phyloP scores from a whole-genome alignment of 2,888 invertebrate species.

The Drosophila algonquin region DNA sequence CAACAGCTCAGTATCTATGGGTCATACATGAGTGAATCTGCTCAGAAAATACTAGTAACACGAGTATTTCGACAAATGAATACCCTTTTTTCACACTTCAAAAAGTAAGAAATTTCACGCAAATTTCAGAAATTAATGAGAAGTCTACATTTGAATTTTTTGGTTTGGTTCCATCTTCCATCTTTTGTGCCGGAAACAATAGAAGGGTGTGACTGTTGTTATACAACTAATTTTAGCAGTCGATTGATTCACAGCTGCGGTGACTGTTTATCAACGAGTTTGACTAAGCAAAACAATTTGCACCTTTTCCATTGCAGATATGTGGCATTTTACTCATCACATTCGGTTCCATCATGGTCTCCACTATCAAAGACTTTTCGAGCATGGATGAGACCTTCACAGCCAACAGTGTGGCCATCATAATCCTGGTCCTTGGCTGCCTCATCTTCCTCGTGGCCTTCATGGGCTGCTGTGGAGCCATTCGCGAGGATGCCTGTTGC shows the following conservation, averaged over 20 bases:
- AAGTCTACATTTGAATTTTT: no score
- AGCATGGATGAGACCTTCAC: constrained; percentile 84
- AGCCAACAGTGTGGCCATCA: constrained; percentile 87
- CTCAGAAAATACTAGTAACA: background rate
- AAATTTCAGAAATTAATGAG: no score
- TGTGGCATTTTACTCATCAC: constrained; percentile 89
- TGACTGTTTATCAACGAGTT: background rate
- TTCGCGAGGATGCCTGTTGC: constrained; percentile 93
- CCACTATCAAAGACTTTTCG: constrained; percentile 86
- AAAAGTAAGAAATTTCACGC: background rate
- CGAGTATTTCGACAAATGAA: background rate
- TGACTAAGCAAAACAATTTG: constrained; percentile 17
- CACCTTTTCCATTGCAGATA: constrained; percentile 86
- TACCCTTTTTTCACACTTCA: background rate
- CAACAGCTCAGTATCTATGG: background rate
- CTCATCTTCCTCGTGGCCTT: constrained; percentile 92
- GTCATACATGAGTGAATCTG: background rate
- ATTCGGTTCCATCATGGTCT: constrained; percentile 87
- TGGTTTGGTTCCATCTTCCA: background rate
- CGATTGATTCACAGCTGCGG: constrained; percentile 69
- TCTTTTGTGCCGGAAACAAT: background rate
- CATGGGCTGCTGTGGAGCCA: constrained; percentile 95
- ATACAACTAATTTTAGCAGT: constrained; percentile 1
- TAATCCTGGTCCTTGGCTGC: constrained; percentile 88
- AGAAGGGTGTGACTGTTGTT: constrained; percentile 4